Percentiles rank a stretch among this genome's conserved stretches.
These are phyloP conservation scores for Gobiocypris rarus DNA, from an alignment of 2,113 vertebrate genomes.

Conservation along the genomic window DNA sequence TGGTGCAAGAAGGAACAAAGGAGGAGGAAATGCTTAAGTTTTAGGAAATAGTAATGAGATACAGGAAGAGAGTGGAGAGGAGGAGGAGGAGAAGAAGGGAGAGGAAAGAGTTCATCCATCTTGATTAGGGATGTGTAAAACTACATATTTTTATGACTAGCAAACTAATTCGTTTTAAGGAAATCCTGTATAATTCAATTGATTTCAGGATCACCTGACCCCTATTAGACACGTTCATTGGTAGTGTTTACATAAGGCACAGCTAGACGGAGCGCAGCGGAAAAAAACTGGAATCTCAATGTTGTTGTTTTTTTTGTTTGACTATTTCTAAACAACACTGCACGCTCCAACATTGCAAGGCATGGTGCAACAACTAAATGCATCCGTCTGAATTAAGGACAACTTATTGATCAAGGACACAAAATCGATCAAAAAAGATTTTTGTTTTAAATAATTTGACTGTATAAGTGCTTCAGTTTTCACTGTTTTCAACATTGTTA, in stretches of 20 bases:
- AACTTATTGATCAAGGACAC: not conserved
- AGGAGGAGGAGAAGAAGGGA: not conserved
- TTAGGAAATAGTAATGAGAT: constrained; percentile 10
- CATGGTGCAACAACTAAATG: not conserved
- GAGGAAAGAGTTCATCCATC: constrained; percentile 30
- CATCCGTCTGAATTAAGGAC: not conserved
- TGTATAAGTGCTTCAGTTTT: too few relatives aligned
- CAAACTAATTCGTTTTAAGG: not conserved
- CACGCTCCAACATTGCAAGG: not conserved
- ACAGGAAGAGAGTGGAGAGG: constrained; percentile 11
- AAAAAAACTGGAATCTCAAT: too few relatives aligned
- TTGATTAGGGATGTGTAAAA: constrained; percentile 15
- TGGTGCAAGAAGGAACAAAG: constrained; percentile 31
- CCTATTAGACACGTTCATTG: not conserved
- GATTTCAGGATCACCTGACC: not conserved
- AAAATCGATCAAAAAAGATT: too few relatives aligned
- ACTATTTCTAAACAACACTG: not conserved
- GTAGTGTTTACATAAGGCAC: not conserved
- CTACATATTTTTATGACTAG: constrained; percentile 1
- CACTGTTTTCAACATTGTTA: not conserved
- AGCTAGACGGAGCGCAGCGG: not conserved
- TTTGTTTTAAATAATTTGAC: too few relatives aligned
- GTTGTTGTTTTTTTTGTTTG: too few relatives aligned
- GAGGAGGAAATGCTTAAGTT: constrained; percentile 15
- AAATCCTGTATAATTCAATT: not conserved